These are phyloP conservation scores for Trinectes maculatus DNA, from an alignment of 2,113 vertebrate species.

Conservation along the genomic window DNA sequence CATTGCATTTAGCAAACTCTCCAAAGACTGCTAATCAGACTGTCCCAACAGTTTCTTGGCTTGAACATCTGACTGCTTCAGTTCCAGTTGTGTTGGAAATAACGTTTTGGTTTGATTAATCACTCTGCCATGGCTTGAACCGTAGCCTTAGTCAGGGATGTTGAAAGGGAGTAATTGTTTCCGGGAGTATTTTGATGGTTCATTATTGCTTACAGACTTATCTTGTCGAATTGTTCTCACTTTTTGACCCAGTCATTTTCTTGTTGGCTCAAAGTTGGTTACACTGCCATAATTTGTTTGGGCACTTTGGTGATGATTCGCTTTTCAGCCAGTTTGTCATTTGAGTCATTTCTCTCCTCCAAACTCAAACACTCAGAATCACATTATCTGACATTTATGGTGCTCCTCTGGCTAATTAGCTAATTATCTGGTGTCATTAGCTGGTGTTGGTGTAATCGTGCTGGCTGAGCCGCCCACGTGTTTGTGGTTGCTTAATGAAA, in stretches of 20 bases:
- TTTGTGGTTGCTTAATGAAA: constrained; percentile 66
- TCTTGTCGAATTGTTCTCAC: constrained; percentile 63
- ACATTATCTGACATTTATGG: constrained; percentile 61
- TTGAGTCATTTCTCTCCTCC: constrained; percentile 56
- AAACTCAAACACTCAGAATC: constrained; percentile 52
- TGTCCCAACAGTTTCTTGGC: constrained; percentile 65
- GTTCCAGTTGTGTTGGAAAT: constrained; percentile 58
- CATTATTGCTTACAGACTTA: constrained; percentile 58
- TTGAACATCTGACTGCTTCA: constrained; percentile 47
- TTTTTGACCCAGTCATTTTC: constrained; percentile 42
- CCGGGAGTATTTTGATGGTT: constrained; percentile 53
- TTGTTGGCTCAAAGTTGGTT: constrained; percentile 46
- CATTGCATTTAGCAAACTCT: constrained; percentile 56
- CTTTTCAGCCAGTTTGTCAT: constrained; percentile 62
- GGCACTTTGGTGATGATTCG: constrained; percentile 58
- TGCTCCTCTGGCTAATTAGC: constrained; percentile 54
- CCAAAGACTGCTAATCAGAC: constrained; percentile 71
- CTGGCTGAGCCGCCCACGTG: constrained; percentile 47
- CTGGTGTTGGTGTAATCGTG: constrained; percentile 46
- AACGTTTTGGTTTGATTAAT: constrained; percentile 59
- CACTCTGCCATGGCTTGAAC: constrained; percentile 44
- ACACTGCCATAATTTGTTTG: constrained; percentile 59
- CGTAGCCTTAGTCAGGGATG: constrained; percentile 49
- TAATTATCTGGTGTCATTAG: constrained; percentile 45
- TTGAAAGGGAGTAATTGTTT: constrained; percentile 66